Evolutionary conservation across 1,140 invertebrate genomes (phyloP).

Genomic region (Zaprionus taronus): DNA sequence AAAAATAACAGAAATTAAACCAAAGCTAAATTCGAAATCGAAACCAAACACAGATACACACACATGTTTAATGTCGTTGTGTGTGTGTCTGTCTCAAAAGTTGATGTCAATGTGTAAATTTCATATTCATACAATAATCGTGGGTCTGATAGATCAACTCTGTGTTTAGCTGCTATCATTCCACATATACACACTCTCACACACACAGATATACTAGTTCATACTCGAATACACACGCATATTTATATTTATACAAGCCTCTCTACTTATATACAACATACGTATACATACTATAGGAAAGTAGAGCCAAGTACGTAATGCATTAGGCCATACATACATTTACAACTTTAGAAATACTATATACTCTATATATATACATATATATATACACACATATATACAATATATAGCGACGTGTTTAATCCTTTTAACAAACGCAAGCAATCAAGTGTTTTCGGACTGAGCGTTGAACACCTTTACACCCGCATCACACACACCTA

Average conservation of each 20-base stretch:
- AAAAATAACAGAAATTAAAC: background rate
- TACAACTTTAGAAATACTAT: constrained; percentile 50
- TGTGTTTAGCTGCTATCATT: constrained; percentile 19
- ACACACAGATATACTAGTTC: constrained; percentile 12
- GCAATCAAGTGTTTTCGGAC: constrained; percentile 61
- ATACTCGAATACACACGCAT: constrained; percentile 52
- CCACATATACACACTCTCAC: constrained; percentile 20
- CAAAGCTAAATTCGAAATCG: constrained; percentile 21
- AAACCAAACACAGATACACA: constrained; percentile 5
- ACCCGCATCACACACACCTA: constrained; percentile 32
- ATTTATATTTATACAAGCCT: constrained; percentile 73
- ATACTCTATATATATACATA: constrained; percentile 52
- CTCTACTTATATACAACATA: constrained; percentile 52
- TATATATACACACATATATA: constrained; percentile 44
- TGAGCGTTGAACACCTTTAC: constrained; percentile 59
- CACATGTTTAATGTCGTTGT: constrained; percentile 25
- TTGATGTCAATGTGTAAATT: constrained; percentile 67
- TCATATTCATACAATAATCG: constrained; percentile 61
- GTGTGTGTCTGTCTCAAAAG: constrained; percentile 41
- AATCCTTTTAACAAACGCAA: constrained; percentile 53
- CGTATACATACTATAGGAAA: constrained; percentile 10
- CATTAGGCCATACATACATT: constrained; percentile 69
- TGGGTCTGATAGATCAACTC: constrained; percentile 51
- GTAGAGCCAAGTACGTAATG: constrained; percentile 52
- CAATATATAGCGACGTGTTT: constrained; percentile 62